Percentiles rank a stretch among this genome's conserved stretches.
phyloP scores from a whole-genome alignment of 1,140 invertebrate genomes.

The Chionoecetes opilio region DNA sequence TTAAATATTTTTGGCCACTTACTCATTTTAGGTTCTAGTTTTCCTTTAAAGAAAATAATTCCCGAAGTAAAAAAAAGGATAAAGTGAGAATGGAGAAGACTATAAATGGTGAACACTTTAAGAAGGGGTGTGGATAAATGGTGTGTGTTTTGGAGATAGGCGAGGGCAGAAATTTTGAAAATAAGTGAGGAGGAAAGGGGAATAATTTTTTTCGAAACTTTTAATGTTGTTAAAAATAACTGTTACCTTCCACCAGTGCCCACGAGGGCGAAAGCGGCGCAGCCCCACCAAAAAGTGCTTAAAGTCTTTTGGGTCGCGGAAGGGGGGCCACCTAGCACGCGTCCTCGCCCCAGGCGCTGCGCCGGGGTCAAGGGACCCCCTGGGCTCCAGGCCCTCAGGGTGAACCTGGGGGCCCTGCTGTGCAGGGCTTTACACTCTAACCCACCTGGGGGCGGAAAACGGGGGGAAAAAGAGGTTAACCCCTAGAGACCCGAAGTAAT shows the following conservation, averaged over 20 bases:
- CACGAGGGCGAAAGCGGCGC: background rate
- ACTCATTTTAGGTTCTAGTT: no score
- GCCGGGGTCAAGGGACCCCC: background rate
- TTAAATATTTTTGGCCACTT: no score
- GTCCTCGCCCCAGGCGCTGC: background rate
- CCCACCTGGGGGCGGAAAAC: background rate
- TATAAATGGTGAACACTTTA: no score
- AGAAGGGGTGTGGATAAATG: no score
- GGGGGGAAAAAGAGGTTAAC: background rate
- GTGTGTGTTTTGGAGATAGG: no score
- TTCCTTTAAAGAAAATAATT: no score
- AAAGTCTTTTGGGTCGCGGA: constrained; percentile 8
- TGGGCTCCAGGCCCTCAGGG: background rate
- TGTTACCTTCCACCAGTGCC: constrained; percentile 54
- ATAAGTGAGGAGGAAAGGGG: no score
- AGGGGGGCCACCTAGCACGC: background rate
- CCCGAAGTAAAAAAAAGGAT: no score
- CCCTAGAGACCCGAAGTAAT: background rate
- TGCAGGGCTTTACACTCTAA: constrained; percentile 23
- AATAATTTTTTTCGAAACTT: no score
- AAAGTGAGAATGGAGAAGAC: no score
- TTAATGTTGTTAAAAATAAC: no score
- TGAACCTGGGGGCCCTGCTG: background rate
- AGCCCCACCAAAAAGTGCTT: constrained; percentile 38
- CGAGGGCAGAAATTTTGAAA: no score